Conservation (phyloP, 2,797 vertebrate genomes). For the Sebastes vulpes region DNA sequence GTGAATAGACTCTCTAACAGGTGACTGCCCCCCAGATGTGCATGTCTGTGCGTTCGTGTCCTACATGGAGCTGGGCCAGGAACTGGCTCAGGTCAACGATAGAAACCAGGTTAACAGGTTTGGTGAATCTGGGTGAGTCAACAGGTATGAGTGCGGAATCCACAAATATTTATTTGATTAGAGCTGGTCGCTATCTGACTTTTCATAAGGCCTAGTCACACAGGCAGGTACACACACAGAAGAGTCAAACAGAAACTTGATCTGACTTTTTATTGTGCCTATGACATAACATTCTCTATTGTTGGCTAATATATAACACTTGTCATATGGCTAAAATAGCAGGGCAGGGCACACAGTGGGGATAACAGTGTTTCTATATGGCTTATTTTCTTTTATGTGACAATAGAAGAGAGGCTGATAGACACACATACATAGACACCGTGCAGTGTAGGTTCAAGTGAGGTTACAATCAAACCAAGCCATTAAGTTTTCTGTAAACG, state of each 20-base stretch:
- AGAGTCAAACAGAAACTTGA: neutral
- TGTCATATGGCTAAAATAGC: neutral
- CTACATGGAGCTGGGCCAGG: neutral
- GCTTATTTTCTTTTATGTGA: neutral
- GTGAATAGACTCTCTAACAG: constrained; percentile 9
- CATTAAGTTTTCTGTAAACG: neutral
- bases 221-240: neutral
- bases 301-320: neutral
- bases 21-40: neutral
- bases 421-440: neutral
- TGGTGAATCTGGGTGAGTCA: neutral
- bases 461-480: neutral
- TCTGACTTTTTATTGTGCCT: neutral
- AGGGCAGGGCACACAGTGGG: neutral
- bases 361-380: neutral
- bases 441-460: neutral
- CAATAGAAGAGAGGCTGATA: neutral
- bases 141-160: neutral
- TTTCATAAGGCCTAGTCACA: neutral
- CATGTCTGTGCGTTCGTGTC: neutral
- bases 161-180: constrained; percentile 12
- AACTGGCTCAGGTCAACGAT: neutral
- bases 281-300: constrained; percentile 19
- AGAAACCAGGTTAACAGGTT: constrained; percentile 7
- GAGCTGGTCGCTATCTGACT: neutral